These are phyloP conservation scores for Menura novaehollandiae DNA, from an alignment of 2,113 vertebrate genomes.

Conservation along the genomic window DNA sequence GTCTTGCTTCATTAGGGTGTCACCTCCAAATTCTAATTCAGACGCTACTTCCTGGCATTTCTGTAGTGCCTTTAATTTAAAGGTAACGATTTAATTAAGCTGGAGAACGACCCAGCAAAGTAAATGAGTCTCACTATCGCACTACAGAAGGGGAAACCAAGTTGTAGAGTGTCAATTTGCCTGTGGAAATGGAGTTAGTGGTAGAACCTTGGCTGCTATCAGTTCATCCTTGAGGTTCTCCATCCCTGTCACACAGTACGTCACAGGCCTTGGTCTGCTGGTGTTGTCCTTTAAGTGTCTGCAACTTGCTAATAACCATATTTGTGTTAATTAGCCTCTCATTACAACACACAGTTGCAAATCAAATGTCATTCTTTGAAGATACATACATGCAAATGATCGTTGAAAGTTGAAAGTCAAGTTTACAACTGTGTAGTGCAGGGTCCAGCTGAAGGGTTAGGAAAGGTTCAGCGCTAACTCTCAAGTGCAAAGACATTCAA, in stretches of 20 bases:
- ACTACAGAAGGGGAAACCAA: not conserved
- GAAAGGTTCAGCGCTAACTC: constrained; percentile 12
- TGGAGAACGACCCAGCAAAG: not conserved
- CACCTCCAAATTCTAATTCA: constrained; percentile 46
- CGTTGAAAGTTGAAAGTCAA: constrained; percentile 35
- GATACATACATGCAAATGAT: constrained; percentile 42
- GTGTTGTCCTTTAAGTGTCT: constrained; percentile 9
- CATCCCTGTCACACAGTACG: not conserved
- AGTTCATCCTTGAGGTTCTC: not conserved
- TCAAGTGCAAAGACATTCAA: not conserved
- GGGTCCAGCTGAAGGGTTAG: constrained; percentile 35
- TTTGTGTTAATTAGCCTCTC: constrained; percentile 56
- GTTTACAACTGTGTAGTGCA: not conserved
- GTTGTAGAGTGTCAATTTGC: not conserved
- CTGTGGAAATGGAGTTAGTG: not conserved
- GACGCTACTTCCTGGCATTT: constrained; percentile 32
- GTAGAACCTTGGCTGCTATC: not conserved
- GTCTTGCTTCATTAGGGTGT: constrained; percentile 33
- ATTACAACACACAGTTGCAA: constrained; percentile 52
- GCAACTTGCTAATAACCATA: constrained; percentile 39
- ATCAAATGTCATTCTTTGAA: constrained; percentile 58
- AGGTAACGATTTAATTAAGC: constrained; percentile 57
- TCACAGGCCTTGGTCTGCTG: not conserved
- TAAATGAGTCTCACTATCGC: not conserved
- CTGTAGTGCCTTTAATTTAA: constrained; percentile 55